Evolutionary conservation across 2,113 vertebrate species (phyloP).

Genomic region (Silurus glanis): DNA sequence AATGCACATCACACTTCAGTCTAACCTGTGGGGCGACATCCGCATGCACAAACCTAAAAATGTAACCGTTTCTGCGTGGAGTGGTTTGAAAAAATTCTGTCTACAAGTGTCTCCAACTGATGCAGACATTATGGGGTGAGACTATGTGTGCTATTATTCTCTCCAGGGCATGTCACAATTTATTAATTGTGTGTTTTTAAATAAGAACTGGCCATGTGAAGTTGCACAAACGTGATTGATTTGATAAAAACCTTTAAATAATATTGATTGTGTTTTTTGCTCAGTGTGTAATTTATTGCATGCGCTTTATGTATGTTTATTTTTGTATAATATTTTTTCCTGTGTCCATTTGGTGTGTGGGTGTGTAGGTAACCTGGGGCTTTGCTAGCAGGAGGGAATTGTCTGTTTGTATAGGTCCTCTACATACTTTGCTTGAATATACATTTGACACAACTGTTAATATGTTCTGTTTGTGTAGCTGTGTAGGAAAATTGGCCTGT

Average conservation of each 20-base stretch:
- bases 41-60: neutral
- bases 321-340: neutral
- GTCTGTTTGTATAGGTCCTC: neutral
- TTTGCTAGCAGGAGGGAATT: neutral
- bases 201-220: neutral
- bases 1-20: neutral
- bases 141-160: neutral
- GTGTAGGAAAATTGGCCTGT: conserved; percentile 3
- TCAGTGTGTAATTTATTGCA: neutral
- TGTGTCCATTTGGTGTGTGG: neutral
- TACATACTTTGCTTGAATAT: neutral
- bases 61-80: neutral
- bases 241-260: too few relatives aligned
- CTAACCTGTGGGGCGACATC: neutral
- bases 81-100: neutral
- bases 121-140: neutral
- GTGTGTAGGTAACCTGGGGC: neutral
- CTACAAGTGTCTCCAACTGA: neutral
- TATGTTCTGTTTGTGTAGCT: neutral
- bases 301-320: neutral
- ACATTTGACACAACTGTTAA: neutral
- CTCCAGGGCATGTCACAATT: neutral
- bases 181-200: neutral
- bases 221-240: neutral
- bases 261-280: neutral